Evolutionary conservation across 1,140 invertebrate species (phyloP).

Genomic region (Drosophila lacertosa): DNA sequence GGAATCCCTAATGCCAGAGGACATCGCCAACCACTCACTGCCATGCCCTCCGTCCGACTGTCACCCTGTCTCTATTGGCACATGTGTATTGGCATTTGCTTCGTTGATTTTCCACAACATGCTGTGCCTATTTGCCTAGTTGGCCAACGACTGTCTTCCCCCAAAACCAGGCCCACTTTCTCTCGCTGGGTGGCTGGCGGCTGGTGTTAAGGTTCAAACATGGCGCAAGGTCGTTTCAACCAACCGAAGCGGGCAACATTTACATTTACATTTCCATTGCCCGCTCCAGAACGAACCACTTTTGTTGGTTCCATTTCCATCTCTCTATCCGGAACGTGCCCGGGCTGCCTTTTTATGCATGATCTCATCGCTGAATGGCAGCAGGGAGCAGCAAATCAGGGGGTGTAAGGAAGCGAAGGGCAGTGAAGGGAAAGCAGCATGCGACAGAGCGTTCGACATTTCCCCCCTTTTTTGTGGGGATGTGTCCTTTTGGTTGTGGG

Average conservation of each 20-base stretch:
- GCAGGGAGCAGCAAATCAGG: no score
- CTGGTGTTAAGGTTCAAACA: conserved; percentile 80
- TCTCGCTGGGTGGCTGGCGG: conserved; percentile 5
- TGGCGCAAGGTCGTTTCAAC: conserved; percentile 77
- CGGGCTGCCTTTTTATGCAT: conserved; percentile 75
- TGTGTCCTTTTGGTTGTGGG: not conserved
- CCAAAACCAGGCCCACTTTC: not conserved
- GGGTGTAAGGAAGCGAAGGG: no score
- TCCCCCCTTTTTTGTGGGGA: not conserved
- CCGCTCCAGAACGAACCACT: conserved; percentile 55
- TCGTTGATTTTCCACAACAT: conserved; percentile 77
- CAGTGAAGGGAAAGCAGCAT: conserved; percentile 27
- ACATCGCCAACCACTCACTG: conserved; percentile 36
- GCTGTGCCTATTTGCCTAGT: conserved; percentile 80
- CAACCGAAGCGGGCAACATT: conserved; percentile 68
- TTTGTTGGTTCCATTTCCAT: conserved; percentile 53
- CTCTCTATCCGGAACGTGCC: conserved; percentile 47
- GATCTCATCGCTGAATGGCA: conserved; percentile 80
- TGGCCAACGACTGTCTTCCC: conserved; percentile 50
- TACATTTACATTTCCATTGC: conserved; percentile 78
- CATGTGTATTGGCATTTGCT: conserved; percentile 81
- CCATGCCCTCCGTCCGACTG: not conserved
- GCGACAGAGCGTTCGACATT: conserved; percentile 33
- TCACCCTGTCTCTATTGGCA: conserved; percentile 49
- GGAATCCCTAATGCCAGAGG: conserved; percentile 78